Base-by-base conservation (phyloP, 2,797 vertebrate species). In the Squalus acanthias region DNA sequence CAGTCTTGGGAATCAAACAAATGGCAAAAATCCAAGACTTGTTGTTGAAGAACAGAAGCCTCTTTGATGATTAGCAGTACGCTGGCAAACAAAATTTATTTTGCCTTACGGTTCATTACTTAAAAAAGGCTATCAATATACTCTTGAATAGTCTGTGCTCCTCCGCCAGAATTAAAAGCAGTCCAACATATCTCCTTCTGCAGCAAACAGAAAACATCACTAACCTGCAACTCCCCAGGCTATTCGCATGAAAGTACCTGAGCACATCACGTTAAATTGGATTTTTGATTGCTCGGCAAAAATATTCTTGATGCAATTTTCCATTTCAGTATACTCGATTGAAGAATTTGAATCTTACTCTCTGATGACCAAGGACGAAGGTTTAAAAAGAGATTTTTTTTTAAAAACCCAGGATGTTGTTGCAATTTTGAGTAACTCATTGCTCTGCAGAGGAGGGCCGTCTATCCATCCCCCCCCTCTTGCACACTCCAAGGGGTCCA, bases 301-400 rank as follows among this genome's bases (percentile, higher is more conserved):
- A 91, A 9, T 9, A 69, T 67, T 20, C 65, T 17, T 3, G 6
- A 50, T 50, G 79, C 39, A 85, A 85, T 85, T 93, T 93, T 93
- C 91, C 63, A 93, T 67, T 67, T 93, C 91, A 93, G n/a, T 46
- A 93, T 67, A 12, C 91, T 65, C 29, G 60, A 92, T 33, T 69
- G 39, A 69, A 93, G 65, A 46, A 93, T 39, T 67, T 46, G 91
- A 69, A 93, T 67, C n/a, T 69, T 69, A 69, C 8, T 69, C 22
- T 50, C 63, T 46, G 15, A 39, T 24, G 17, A 20, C 91, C n/a
- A 93, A 93, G 65, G 88, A 33, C 57, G 63, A 29, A 65, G 29
- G 57, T 63, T 91, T 63, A 63, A 91, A 17, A 12, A 29, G 20
- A 39, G 20, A 46, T 46, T 6, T 39, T 92, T 67, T 89, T 26